Conservation (phyloP, 2,888 invertebrate species). For the Corythucha ciliata region DNA sequence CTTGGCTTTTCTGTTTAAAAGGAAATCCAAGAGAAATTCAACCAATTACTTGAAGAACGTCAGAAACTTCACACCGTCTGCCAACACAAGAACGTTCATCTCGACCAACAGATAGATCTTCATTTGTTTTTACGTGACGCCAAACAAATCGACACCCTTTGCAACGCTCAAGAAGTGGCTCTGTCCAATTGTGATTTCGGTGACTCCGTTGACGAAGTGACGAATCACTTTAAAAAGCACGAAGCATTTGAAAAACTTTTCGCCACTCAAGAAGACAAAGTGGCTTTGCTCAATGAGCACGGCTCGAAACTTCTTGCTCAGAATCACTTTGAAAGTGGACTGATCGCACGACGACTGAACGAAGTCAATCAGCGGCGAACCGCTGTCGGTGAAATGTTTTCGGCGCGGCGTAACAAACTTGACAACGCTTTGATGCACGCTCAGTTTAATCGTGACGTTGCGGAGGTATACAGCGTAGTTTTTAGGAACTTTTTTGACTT, state of each 20-base stretch:
- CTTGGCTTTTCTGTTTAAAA: no score
- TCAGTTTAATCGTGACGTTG: conserved; percentile 84
- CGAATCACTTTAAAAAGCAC: conserved; percentile 81
- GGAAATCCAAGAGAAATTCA: conserved; percentile 72
- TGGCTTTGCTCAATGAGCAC: conserved; percentile 68
- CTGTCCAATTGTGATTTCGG: conserved; percentile 43
- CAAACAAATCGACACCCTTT: conserved; percentile 80
- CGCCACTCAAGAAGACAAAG: conserved; percentile 78
- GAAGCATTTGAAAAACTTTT: conserved; percentile 90
- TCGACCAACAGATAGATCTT: conserved; percentile 84
- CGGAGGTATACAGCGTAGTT: conserved; percentile 48
- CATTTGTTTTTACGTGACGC: conserved; percentile 92
- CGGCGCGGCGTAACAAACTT: conserved; percentile 57
- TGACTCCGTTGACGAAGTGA: conserved; percentile 79
- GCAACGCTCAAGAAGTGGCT: conserved; percentile 77
- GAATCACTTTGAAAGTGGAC: conserved; percentile 80
- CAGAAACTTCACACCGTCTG: conserved; percentile 72
- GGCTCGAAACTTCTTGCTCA: conserved; percentile 79
- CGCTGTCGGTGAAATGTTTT: conserved; percentile 57
- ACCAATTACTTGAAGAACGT: conserved; percentile 66
- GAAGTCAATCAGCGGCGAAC: conserved; percentile 62
- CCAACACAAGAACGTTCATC: conserved; percentile 77
- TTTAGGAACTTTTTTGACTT: background rate
- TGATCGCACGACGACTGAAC: conserved; percentile 63
- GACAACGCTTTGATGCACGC: conserved; percentile 72